Base-by-base conservation (phyloP, 2,797 vertebrate species). In the Mormyrops attenuatus region DNA sequence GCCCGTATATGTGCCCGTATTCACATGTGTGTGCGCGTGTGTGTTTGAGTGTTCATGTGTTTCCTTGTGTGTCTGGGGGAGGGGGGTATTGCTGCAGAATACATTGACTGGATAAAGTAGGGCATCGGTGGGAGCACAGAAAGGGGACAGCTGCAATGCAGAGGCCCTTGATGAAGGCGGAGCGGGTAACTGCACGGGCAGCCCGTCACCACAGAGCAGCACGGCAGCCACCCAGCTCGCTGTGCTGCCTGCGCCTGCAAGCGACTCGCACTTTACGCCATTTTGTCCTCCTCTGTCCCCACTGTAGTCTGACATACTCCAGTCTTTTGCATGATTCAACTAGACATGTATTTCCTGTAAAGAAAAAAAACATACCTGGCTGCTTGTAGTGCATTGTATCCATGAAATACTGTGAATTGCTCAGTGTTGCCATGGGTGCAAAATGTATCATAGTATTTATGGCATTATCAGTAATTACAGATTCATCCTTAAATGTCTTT, bases 101-200 rank as follows among this genome's bases (percentile, higher is more conserved):
- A 93, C 94, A 92, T 91, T 95, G 96, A 95, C 94, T 92, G 93
- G 94, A 95, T 96, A 96, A 97, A 96, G 95, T 96, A 96, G 97
- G 96, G 94, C 97, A 96, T 92, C 89, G 94, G 93, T 93, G 94
- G 93, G 92, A 91, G 93, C 94, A 89, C 93, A 94, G 95, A 94
- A 94, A 93, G 94, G 95, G 95, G 96, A 96, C 96, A 96, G 93
- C 98, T 98, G 97, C 97, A 98, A 96, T 98, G 98, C 98, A 97
- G 97, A 97, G 95, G 94, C 95, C 95, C 95, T 95, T 92, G 94
- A 96, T 96, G 96, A 94, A 95, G 95, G 95, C 95, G 93, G 95
- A 94, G 93, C 94, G 96, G 96, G 95, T 95, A 95, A 96, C 95
- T 89, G 93, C 92, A 92, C 93, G 93, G 91, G 91, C 89, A 89